phyloP scores from a whole-genome alignment of 1,140 invertebrate genomes.

The Scylla paramamosain region DNA sequence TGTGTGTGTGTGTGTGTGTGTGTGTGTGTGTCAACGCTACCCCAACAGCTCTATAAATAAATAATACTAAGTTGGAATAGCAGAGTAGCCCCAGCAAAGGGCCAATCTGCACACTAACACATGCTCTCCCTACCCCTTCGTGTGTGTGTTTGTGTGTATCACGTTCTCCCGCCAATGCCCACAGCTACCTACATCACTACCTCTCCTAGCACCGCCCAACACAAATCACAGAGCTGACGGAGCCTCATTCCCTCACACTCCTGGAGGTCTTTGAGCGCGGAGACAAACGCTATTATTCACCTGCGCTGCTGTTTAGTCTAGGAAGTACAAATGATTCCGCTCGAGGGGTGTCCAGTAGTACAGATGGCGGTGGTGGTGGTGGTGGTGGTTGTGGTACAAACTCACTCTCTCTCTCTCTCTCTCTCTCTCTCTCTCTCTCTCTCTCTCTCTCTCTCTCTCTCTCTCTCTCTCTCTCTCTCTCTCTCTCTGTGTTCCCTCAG shows the following conservation, averaged over 20 bases:
- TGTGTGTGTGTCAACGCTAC: too few species aligned
- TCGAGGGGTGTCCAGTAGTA: background rate
- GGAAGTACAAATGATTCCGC: too few species aligned
- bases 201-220: background rate
- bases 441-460: conserved; percentile 49
- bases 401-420: background rate
- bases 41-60: too few species aligned
- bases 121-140: too few species aligned
- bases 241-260: background rate
- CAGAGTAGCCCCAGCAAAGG: too few species aligned
- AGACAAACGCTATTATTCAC: background rate
- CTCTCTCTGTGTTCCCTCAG: conserved; percentile 42
- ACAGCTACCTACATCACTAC: too few species aligned
- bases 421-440: conserved; percentile 34
- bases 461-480: background rate
- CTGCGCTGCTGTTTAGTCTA: too few species aligned
- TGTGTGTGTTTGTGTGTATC: too few species aligned
- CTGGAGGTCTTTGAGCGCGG: background rate
- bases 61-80: too few species aligned
- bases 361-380: background rate
- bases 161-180: too few species aligned
- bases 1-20: too few species aligned
- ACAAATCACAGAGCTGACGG: background rate
- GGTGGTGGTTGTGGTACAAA: background rate
- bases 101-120: too few species aligned